phyloP scores from a whole-genome alignment of 2,888 invertebrate genomes.

The Plutella xylostella region DNA sequence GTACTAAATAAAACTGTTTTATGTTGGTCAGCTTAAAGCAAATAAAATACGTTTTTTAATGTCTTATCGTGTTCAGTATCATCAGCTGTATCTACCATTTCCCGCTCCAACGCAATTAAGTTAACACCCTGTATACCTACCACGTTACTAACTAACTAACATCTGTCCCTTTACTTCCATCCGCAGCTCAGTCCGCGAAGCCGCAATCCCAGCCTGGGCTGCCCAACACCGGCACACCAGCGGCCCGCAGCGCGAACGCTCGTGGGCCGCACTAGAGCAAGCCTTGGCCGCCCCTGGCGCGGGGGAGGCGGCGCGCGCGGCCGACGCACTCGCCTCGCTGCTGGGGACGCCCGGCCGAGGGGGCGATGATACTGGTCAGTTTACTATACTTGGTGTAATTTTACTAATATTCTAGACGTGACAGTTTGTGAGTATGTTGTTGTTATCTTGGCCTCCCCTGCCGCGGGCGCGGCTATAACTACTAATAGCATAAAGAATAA shows the following conservation, averaged over 20 bases:
- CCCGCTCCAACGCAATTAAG: too few species aligned
- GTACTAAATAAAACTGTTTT: too few species aligned
- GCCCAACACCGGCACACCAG: constrained; percentile 18
- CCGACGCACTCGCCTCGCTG: constrained; percentile 43
- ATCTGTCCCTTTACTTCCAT: background rate
- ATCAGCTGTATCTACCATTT: too few species aligned
- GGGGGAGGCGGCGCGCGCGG: constrained; percentile 32
- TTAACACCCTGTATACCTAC: too few species aligned
- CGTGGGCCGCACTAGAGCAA: too few species aligned
- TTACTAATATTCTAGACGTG: background rate
- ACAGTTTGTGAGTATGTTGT: background rate
- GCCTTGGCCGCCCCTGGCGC: constrained; percentile 20
- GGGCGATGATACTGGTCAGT: constrained; percentile 43
- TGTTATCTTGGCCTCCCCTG: background rate
- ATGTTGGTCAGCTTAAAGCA: too few species aligned
- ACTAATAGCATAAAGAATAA: too few species aligned
- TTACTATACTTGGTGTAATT: background rate
- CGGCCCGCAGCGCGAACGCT: constrained; percentile 22
- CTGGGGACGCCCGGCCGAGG: constrained; percentile 40
- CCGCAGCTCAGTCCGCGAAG: constrained; percentile 47
- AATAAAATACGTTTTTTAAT: too few species aligned
- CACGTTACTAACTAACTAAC: background rate
- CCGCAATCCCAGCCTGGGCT: constrained; percentile 46
- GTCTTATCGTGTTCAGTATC: too few species aligned
- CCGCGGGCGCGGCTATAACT: too few species aligned